phyloP scores from a whole-genome alignment of 2,797 vertebrate species.

The Gallirallus australis region DNA sequence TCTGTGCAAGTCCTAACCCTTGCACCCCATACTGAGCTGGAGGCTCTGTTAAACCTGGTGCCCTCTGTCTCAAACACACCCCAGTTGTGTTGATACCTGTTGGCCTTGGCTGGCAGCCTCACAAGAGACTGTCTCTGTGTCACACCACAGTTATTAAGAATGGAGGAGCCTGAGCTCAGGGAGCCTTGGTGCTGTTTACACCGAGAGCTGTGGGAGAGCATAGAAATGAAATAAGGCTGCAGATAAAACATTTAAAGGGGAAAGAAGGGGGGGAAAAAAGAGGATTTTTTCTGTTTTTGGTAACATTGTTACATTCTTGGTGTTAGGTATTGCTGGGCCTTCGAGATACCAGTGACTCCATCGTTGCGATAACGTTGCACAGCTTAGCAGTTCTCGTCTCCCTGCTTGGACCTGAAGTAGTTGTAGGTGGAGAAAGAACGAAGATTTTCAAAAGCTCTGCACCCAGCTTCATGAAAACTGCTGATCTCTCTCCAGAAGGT shows the following conservation, averaged over 20 bases:
- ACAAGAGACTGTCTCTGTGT: neutral
- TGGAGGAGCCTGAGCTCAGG: neutral
- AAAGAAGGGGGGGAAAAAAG: neutral
- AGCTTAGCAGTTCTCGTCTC: constrained; percentile 94
- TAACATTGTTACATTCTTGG: neutral
- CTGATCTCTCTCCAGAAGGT: constrained; percentile 93
- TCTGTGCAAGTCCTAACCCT: neutral
- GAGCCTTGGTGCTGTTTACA: neutral
- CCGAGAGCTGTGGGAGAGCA: neutral
- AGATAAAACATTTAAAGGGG: neutral
- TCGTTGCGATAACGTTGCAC: constrained; percentile 94
- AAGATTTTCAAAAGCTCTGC: constrained; percentile 96
- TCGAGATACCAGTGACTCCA: constrained; percentile 90
- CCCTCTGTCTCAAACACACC: neutral
- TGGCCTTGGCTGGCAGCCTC: neutral
- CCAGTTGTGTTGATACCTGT: neutral
- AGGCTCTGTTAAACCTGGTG: neutral
- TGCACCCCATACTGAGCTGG: neutral
- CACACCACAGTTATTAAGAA: neutral
- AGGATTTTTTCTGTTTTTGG: neutral
- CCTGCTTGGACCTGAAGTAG: constrained; percentile 93
- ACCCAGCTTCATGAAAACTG: constrained; percentile 92
- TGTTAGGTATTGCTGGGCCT: constrained; percentile 93
- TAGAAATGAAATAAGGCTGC: neutral
- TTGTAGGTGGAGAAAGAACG: constrained; percentile 93